Evolutionary conservation across 2,888 invertebrate genomes (phyloP).

Genomic region (Cyclophora albipunctata): DNA sequence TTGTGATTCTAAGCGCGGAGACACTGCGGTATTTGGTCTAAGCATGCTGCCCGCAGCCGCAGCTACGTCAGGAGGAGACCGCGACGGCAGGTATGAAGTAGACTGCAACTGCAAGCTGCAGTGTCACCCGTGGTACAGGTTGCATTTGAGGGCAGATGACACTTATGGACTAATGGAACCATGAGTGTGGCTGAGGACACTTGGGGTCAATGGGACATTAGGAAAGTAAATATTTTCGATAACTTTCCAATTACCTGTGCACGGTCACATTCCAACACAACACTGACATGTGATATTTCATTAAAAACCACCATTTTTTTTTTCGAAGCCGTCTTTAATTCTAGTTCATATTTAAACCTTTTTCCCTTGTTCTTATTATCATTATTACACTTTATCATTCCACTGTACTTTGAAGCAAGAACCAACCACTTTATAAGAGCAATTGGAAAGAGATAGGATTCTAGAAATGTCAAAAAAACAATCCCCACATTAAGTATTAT

Average conservation of each 20-base stretch:
- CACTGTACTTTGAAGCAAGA: constrained; percentile 35
- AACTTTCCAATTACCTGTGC: constrained; percentile 30
- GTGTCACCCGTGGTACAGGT: too few relatives aligned
- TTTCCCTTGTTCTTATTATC: constrained; percentile 7
- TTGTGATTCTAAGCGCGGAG: too few relatives aligned
- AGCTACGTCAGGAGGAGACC: too few relatives aligned
- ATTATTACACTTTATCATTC: constrained; percentile 16
- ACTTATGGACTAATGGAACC: too few relatives aligned
- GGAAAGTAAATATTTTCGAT: too few relatives aligned
- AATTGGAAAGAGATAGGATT: constrained; percentile 41
- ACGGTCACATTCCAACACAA: constrained; percentile 30
- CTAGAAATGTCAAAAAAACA: constrained; percentile 36
- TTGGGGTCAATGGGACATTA: too few relatives aligned
- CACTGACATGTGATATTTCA: constrained; percentile 35
- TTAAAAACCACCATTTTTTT: constrained; percentile 17
- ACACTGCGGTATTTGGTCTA: too few relatives aligned
- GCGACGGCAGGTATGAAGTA: too few relatives aligned
- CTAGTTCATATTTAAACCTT: constrained; percentile 35
- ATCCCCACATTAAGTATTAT: constrained; percentile 31
- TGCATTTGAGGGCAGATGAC: too few relatives aligned
- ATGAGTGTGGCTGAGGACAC: too few relatives aligned
- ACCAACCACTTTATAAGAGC: constrained; percentile 44
- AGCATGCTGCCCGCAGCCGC: too few relatives aligned
- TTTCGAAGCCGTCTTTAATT: constrained; percentile 31
- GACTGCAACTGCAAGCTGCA: too few relatives aligned